Base-by-base conservation (phyloP, 2,888 invertebrate genomes). In the Alloscopus bannaensis region DNA sequence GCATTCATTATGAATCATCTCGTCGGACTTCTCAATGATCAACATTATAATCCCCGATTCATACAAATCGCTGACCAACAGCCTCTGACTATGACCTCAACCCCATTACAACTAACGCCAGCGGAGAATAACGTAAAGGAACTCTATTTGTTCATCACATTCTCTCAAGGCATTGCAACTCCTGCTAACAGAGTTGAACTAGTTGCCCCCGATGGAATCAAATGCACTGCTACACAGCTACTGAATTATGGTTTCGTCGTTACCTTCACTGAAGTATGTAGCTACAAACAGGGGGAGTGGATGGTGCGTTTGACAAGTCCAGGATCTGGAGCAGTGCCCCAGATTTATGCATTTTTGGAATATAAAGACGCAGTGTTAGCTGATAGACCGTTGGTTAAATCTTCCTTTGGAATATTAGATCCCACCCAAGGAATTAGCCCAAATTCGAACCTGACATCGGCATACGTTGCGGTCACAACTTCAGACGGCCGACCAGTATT, bases 1-100 rank as follows among this genome's bases (percentile, higher is more conserved):
- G 36, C 62, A 11, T 28, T 79, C 18, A 66, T 82, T 13, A 40
- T 77, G 18, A 73, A 82, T 22, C 69, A 82, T 42, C 52, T 84
- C 0, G 16, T 75, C 2, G 52, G 78, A 70, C 11, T 66, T 11
- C 31, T 81, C 22, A 64, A 70, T 16, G 71, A 70, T 18, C 65
- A 71, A 20, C 31, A 75, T 36, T 36, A 65, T 60, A 1, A 24
- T 55, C 36, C 70, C 22, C 18, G 79, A 60, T 65, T 60, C 68
- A 50, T 80, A 52, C 78, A 83, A 24, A 78, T 70, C 52, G 47
- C 36, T n/a, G 55, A n/a, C 24, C 11, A 28, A 42, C 16, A 45
- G 40, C 29, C 64, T n/a, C 28, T 26, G 55, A 50, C 18, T 31
- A 20, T 29, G 18, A 1, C 18, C 22, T 36, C 22, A 24, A 11